A percentile compares a stretch with the other conserved stretches of the same genome.
phyloP scores from a whole-genome alignment of 2,113 vertebrate genomes.

The Nycticorax nycticorax region DNA sequence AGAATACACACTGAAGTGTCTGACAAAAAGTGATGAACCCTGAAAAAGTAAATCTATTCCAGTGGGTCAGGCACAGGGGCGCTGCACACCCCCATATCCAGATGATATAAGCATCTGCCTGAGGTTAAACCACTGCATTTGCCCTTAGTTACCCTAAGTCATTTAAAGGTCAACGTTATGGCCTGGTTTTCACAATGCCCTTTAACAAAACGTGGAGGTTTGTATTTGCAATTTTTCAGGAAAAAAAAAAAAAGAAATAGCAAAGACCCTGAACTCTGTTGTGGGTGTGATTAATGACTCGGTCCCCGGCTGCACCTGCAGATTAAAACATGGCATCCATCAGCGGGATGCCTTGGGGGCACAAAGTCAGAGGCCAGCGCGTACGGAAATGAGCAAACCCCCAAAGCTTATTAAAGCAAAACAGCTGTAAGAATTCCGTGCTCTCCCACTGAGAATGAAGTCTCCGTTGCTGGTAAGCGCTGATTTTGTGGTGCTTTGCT shows the following conservation, averaged over 20 bases:
- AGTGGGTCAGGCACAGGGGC: background rate
- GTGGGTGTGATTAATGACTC: slow-evolving; percentile 23
- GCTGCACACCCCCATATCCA: background rate
- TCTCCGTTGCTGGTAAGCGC: background rate
- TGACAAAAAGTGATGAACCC: background rate
- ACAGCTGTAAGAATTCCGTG: background rate
- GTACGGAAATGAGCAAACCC: background rate
- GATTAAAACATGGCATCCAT: background rate
- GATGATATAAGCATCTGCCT: background rate
- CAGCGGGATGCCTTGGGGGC: background rate
- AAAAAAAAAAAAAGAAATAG: background rate
- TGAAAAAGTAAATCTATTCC: background rate
- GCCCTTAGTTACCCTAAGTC: background rate
- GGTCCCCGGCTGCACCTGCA: background rate
- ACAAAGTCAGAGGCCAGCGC: background rate
- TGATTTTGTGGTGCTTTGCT: background rate
- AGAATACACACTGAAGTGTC: background rate
- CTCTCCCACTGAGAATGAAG: background rate
- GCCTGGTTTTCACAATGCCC: background rate
- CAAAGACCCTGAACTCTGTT: background rate
- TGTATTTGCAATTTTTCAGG: background rate
- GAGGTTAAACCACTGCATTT: background rate
- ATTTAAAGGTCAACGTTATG: background rate
- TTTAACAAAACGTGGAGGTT: background rate
- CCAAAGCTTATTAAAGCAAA: slow-evolving; percentile 29